Conservation (phyloP, 2,113 vertebrate species). For the Saccopteryx bilineata region DNA sequence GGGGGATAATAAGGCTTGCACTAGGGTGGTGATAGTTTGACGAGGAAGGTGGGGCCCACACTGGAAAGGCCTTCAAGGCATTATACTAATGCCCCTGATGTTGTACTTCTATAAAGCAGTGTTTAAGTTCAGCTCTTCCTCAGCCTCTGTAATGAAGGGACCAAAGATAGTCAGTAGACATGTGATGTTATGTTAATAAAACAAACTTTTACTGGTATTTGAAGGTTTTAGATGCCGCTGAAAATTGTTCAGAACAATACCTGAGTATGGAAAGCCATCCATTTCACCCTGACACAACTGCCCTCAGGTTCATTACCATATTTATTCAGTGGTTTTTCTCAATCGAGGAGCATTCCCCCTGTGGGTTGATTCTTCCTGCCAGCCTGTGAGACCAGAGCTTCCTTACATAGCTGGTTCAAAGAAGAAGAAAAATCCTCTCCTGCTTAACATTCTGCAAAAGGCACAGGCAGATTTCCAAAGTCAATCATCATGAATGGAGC, state of each 20-base stretch:
- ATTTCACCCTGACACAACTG: background rate
- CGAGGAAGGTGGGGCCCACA: background rate
- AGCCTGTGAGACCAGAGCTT: background rate
- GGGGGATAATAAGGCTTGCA: background rate
- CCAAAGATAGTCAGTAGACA: background rate
- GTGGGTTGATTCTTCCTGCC: slow-evolving; percentile 17
- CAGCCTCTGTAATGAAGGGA: background rate
- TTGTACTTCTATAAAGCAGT: slow-evolving; percentile 7
- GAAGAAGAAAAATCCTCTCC: slow-evolving; percentile 53
- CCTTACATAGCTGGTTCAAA: slow-evolving; percentile 56
- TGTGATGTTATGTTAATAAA: background rate
- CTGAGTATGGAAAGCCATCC: background rate
- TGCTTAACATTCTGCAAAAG: slow-evolving; percentile 81
- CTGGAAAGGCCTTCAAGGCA: background rate
- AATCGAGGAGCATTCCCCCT: background rate
- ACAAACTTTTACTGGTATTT: background rate
- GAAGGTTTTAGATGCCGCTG: slow-evolving; percentile 33
- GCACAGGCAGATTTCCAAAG: slow-evolving; percentile 54
- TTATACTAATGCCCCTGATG: background rate
- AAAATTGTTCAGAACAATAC: slow-evolving; percentile 49
- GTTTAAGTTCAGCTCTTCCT: background rate
- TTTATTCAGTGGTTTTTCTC: background rate
- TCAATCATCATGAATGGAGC: slow-evolving; percentile 80
- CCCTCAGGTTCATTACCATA: background rate
- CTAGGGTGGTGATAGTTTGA: background rate